Conservation (phyloP, 2,113 vertebrate genomes). For the Pica pica region DNA sequence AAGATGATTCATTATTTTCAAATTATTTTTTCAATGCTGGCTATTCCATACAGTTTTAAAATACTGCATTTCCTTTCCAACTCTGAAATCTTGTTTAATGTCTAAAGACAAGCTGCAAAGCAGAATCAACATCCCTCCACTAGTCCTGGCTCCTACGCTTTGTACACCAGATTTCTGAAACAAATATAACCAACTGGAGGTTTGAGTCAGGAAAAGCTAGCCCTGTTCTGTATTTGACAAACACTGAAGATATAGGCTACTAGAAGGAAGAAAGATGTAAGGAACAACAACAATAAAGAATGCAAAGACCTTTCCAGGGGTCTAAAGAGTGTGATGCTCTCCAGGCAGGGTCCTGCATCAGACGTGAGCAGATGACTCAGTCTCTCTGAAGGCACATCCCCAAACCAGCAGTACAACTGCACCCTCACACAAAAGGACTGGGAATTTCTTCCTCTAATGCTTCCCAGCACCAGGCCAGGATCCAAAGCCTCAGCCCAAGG, state of each 20-base stretch:
- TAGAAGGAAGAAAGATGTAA: background rate
- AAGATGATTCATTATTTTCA: background rate
- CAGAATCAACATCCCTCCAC: background rate
- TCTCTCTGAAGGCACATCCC: background rate
- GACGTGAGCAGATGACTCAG: fast-evolving
- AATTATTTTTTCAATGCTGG: background rate
- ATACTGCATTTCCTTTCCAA: background rate
- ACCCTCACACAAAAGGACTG: background rate
- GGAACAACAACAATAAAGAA: background rate
- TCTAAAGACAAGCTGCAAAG: background rate
- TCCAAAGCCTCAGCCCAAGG: background rate
- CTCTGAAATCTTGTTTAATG: background rate
- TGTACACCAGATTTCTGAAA: background rate
- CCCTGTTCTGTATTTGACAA: background rate
- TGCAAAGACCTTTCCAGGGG: background rate
- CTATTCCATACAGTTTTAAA: background rate
- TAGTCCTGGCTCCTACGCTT: background rate
- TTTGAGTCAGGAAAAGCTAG: background rate
- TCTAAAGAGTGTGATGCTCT: background rate
- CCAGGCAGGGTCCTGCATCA: background rate
- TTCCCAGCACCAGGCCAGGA: background rate
- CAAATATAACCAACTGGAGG: background rate
- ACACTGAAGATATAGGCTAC: background rate
- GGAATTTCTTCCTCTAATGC: background rate
- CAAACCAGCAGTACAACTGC: background rate